Evolutionary conservation across 2,888 invertebrate species (phyloP), one percentile per base, ranked within the genome.

Genomic region (Leptinotarsa juncta): DNA sequence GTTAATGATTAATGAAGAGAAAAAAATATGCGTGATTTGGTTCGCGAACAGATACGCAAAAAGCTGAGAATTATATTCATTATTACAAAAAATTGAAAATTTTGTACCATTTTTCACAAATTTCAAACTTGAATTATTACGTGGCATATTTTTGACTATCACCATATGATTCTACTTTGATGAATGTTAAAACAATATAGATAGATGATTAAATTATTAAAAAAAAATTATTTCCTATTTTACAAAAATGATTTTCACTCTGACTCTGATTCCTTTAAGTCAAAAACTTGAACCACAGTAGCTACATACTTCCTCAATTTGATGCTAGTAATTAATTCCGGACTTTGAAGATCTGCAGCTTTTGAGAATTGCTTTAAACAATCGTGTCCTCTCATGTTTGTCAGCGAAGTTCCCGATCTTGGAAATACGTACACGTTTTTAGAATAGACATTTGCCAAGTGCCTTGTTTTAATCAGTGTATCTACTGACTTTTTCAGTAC

Each of bases 301-400:
- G 82, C 83, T 42, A 81, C 72, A 62, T 82, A 81, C 68, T 83
- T 83, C 65, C 82, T 65, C 16, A 81, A 70, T 74, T 82, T 82
- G 18, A 81, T 82, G 20, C 81, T 69, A 3, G 79, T 81, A 16
- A 82, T 72, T 12, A 60, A 32, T 4, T 76, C 77, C 49, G 81
- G 80, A 14, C 16, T 50, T 4, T 50, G 14, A 14, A 16, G 16
- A 50, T 50, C 16, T 16, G 50, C 50, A 16, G 14, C 50, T 16
- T 4, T 50, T 14, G 4, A 50, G 4, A 14, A 50, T 16, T 50
- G 4, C 50, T 16, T 50, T 1, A 15, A 50, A 16, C 50, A 50
- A 50, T 15, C 1, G 4, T 50, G 50, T 50, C 50, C 50, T 16
- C 50, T 50, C 16, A 50, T 4, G 16, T 50, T 14, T 14, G 14